Percentiles rank a stretch among this genome's conserved stretches.
Evolutionary conservation across 2,888 invertebrate species (phyloP).

Genomic region (Physocephala rufipes): DNA sequence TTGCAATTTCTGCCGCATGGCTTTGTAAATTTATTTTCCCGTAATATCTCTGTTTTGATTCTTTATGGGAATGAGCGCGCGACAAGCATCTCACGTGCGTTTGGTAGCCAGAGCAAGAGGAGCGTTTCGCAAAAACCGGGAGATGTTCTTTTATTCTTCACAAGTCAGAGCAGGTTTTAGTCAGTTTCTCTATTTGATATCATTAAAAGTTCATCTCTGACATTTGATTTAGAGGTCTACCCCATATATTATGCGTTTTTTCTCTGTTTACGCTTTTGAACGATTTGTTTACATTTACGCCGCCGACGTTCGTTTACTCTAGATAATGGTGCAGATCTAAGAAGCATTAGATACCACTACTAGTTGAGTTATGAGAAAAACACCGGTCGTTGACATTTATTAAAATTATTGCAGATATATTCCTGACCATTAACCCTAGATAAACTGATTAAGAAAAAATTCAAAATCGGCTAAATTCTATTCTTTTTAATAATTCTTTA

Average conservation of each 20-base stretch:
- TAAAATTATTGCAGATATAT: too few species aligned
- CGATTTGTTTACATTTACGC: constrained; percentile 16
- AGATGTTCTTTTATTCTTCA: too few species aligned
- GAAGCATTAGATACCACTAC: neutral
- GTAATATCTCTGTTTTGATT: neutral
- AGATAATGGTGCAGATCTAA: neutral
- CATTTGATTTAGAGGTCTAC: neutral
- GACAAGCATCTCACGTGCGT: neutral
- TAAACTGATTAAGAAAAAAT: too few species aligned
- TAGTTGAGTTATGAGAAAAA: too few species aligned
- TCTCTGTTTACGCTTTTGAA: constrained; percentile 14
- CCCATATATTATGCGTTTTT: neutral
- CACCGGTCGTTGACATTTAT: too few species aligned
- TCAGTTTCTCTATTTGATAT: neutral
- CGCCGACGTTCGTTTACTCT: neutral
- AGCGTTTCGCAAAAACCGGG: neutral
- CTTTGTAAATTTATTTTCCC: neutral
- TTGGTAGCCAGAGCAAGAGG: neutral
- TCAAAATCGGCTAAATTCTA: too few species aligned
- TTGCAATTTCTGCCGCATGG: neutral
- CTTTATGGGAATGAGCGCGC: neutral
- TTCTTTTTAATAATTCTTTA: too few species aligned
- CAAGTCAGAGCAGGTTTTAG: constrained; percentile 5
- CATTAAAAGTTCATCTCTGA: constrained; percentile 16
- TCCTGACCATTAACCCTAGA: too few species aligned